Evolutionary conservation across 2,113 vertebrate species (phyloP), one percentile per base, ranked within the genome.

Genomic region (Passer montanus): DNA sequence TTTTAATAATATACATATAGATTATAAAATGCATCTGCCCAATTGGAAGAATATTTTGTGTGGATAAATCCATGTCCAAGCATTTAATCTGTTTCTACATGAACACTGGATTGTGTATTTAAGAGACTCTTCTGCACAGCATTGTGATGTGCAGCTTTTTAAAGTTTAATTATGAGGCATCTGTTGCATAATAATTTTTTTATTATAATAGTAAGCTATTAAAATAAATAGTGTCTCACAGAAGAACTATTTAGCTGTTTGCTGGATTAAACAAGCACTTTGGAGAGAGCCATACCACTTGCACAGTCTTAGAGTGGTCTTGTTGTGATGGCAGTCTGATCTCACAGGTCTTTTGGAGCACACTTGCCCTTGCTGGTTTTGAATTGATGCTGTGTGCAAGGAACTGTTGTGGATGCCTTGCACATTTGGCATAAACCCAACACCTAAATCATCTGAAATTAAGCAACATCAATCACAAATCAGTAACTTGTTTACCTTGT

Each of bases 81-180:
- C 53, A 87, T 90, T 96, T 95, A 20, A 74, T 95, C 92, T 91
- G 37, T 84, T 94, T 95, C 89, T 66, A 67, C 41, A 6, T 66
- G 41, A 74, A 91, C 7, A 23, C 82, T 87, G 66, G 60, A 31
- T 89, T 95, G 88, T 94, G 77, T 95, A 79, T 94, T 91, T 91
- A 53, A 88, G 86, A 63, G 28, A 35, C 35, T 70, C 15, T 78
- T 92, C 88, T 90, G 74, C 52, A 84, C 80, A 96, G 77, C 58
- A 60, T 93, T 92, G 84, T 74, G 85, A 88, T 82, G 50, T 91
- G 39, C 21, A 81, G 80, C 90, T 96, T 97, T 93, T 82, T 92
- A 94, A 98, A 86, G 94, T 96, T 97, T 96, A 97, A 97, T 97
- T 98, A 97, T 92, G 78, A 70, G 33, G 44, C 90, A 76, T 91